A percentile compares a stretch with the other conserved stretches of the same genome.
Conservation (phyloP, 2,888 invertebrate genomes). For the Sphinx pinastri region DNA sequence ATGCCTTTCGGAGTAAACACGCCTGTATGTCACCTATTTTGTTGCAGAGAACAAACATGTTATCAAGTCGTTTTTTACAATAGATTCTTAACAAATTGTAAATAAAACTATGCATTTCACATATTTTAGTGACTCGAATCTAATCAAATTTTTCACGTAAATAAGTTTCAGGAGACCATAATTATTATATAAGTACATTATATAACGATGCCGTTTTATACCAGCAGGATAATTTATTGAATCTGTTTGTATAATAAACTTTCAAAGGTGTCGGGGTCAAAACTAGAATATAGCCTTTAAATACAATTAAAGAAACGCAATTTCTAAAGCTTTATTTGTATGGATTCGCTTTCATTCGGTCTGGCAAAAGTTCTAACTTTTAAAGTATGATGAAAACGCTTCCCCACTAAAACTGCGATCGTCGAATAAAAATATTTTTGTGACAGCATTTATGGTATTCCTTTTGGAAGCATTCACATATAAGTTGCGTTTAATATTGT, state of each 20-base stretch:
- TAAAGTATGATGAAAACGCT: conserved; percentile 11
- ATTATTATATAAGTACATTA: conserved; percentile 37
- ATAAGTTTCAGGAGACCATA: conserved; percentile 56
- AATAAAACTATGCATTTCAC: conserved; percentile 42
- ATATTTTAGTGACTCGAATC: conserved; percentile 57
- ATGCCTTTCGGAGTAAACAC: conserved; percentile 9
- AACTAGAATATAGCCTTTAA: conserved; percentile 5
- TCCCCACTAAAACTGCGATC: not conserved
- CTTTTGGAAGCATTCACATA: no score
- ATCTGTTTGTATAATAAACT: conserved; percentile 62
- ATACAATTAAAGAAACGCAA: conserved; percentile 18
- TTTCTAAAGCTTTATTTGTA: conserved; percentile 17
- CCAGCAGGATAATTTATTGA: conserved; percentile 59
- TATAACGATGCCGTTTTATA: conserved; percentile 66
- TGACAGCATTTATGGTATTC: not conserved
- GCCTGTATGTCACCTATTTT: conserved; percentile 11
- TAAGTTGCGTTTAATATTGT: not conserved
- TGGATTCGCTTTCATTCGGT: not conserved
- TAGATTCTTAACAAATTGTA: conserved; percentile 29
- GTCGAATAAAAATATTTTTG: not conserved
- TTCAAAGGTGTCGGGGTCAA: conserved; percentile 47
- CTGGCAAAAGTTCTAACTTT: conserved; percentile 6
- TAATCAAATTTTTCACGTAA: conserved; percentile 70
- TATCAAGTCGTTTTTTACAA: not conserved
- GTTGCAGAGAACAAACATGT: not conserved